Evolutionary conservation across 2,888 invertebrate genomes (phyloP).

Genomic region (Lochmaea crataegi): DNA sequence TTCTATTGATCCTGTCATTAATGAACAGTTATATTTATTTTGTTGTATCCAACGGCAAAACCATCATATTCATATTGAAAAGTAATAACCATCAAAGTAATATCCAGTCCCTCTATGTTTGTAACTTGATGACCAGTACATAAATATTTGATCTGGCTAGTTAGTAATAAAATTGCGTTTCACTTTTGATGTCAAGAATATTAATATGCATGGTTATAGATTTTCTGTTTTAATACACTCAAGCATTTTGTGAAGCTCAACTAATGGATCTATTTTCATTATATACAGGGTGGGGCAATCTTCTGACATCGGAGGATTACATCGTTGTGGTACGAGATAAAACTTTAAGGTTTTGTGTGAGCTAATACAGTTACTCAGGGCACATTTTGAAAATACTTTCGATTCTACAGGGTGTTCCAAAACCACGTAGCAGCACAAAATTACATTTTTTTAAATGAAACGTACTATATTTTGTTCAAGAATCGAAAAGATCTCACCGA

Average conservation of each 20-base stretch:
- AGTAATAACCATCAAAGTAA: conserved; percentile 14
- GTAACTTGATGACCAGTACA: conserved; percentile 12
- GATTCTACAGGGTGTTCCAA: no score
- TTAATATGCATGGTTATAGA: conserved; percentile 9
- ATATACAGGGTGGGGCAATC: no score
- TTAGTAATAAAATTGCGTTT: conserved; percentile 5
- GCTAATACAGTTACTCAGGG: no score
- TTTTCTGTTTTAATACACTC: background rate
- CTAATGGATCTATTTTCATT: no score
- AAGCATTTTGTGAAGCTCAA: background rate
- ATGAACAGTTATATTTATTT: conserved; percentile 6
- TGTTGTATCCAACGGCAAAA: conserved; percentile 12
- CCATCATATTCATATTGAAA: conserved; percentile 13
- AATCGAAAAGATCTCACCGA: no score
- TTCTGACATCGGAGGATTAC: no score
- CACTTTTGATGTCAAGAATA: background rate
- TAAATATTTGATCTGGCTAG: conserved; percentile 13
- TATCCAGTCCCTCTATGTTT: conserved; percentile 1
- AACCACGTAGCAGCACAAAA: no score
- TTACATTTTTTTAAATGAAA: no score
- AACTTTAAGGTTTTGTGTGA: no score
- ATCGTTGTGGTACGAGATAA: no score
- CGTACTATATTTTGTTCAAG: no score
- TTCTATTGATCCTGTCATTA: conserved; percentile 9
- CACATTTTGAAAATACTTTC: no score